Evolutionary conservation across 2,888 invertebrate species (phyloP).

Genomic region (Malacosoma neustria): DNA sequence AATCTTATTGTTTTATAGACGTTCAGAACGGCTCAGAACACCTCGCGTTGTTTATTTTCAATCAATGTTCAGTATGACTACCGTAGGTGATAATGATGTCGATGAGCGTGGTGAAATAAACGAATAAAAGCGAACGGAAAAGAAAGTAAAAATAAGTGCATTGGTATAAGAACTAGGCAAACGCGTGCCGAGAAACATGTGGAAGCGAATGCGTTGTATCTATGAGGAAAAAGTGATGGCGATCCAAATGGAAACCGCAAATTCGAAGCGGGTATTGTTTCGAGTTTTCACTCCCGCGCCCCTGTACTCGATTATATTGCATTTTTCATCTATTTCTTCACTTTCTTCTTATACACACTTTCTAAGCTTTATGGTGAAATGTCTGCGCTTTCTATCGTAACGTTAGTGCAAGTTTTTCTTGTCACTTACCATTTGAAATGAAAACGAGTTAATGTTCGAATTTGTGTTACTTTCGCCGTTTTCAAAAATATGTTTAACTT

Average conservation of each 20-base stretch:
- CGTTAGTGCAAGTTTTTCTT: conserved; percentile 70
- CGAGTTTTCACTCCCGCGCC: conserved; percentile 35
- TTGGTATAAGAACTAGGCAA: conserved; percentile 62
- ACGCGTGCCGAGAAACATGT: conserved; percentile 54
- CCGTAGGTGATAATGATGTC: conserved; percentile 14
- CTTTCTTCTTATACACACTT: conserved; percentile 72
- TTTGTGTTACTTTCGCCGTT: conserved; percentile 22
- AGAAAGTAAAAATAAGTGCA: conserved; percentile 73
- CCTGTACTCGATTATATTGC: conserved; percentile 43
- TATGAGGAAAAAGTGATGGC: conserved; percentile 59
- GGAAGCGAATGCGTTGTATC: conserved; percentile 50
- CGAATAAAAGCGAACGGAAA: conserved; percentile 67
- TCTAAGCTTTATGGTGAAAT: conserved; percentile 71
- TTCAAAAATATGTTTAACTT: conserved; percentile 2
- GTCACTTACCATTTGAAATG: conserved; percentile 50
- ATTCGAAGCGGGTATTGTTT: conserved; percentile 48
- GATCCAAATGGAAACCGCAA: conserved; percentile 48
- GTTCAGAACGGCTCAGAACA: too few relatives aligned
- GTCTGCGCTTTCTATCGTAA: conserved; percentile 68
- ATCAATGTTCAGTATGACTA: conserved; percentile 6
- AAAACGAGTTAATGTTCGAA: conserved; percentile 54
- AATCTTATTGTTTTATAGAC: conserved; percentile 8
- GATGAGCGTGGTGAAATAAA: conserved; percentile 35
- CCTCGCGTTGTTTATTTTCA: conserved; percentile 6
- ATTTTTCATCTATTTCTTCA: conserved; percentile 68